A percentile compares a stretch with the other conserved stretches of the same genome.
Conservation (phyloP, 1,140 invertebrate genomes). For the Phymorhynchus buccinoides region DNA sequence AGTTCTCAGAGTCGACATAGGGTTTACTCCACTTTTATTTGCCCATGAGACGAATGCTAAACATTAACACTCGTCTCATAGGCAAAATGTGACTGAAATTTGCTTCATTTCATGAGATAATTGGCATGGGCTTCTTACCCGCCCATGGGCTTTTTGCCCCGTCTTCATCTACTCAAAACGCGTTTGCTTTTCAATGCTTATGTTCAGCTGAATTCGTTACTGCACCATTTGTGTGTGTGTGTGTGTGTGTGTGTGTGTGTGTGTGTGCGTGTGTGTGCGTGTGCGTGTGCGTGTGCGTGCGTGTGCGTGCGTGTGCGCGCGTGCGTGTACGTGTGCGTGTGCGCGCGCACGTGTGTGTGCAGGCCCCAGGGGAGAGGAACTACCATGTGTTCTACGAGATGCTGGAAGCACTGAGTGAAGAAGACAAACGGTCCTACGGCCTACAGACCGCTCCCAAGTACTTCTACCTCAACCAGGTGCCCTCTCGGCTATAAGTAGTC, state of each 20-base stretch:
- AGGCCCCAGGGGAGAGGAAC: constrained; percentile 92
- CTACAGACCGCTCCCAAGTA: constrained; percentile 94
- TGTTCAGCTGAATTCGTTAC: neutral
- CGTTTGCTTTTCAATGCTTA: too few relatives aligned
- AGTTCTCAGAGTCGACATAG: too few relatives aligned
- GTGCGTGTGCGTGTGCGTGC: constrained; percentile 17
- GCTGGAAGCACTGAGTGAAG: constrained; percentile 87
- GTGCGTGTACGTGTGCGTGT: neutral
- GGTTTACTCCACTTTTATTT: too few relatives aligned
- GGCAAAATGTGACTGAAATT: too few relatives aligned
- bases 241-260: constrained; percentile 17
- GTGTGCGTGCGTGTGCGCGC: neutral
- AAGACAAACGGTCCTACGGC: constrained; percentile 91
- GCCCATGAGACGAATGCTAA: too few relatives aligned
- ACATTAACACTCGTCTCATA: too few relatives aligned
- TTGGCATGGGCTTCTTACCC: too few relatives aligned
- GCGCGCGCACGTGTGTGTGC: neutral
- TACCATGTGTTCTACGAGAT: constrained; percentile 99
- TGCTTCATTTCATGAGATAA: too few relatives aligned
- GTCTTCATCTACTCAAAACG: too few relatives aligned
- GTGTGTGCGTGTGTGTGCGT: constrained; percentile 22
- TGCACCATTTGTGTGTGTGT: neutral
- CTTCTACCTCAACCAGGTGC: constrained; percentile 98
- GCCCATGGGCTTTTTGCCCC: too few relatives aligned
- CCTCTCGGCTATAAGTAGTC: too few relatives aligned